Conservation (phyloP, 2,888 invertebrate genomes). For the Pedicia rivosa region DNA sequence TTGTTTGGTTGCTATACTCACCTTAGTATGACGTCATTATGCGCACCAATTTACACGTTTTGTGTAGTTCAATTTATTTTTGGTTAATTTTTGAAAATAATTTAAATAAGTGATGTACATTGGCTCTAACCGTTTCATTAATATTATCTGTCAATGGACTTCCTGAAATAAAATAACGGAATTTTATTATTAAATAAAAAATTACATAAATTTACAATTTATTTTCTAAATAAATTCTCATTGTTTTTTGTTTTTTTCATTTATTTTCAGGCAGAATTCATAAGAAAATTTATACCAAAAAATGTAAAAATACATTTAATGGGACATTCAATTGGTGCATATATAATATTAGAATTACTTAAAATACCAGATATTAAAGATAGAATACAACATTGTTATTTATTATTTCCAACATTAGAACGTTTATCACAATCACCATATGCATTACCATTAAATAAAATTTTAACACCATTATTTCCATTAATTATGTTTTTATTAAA, state of each 20-base stretch:
- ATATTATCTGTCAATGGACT: no score
- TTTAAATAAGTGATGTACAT: no score
- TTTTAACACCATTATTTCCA: neutral
- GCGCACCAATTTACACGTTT: no score
- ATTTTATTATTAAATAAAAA: neutral
- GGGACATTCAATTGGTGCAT: slow-evolving; percentile 73
- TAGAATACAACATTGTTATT: slow-evolving; percentile 37
- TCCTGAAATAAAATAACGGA: neutral
- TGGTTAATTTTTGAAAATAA: no score
- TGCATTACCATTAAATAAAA: slow-evolving; percentile 40
- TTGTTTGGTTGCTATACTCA: no score
- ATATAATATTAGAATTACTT: slow-evolving; percentile 52
- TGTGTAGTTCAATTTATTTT: no score
- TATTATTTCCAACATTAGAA: slow-evolving; percentile 74
- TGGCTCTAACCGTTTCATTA: no score
- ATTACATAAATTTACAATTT: neutral
- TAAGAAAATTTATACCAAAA: slow-evolving; percentile 47
- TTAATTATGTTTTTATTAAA: no score
- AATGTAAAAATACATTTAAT: slow-evolving; percentile 52
- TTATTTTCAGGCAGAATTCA: slow-evolving; percentile 37
- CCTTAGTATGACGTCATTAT: no score
- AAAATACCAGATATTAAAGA: slow-evolving; percentile 35
- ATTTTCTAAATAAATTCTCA: neutral
- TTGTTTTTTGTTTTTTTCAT: neutral
- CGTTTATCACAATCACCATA: slow-evolving; percentile 51